Evolutionary conservation across 1,140 invertebrate species (phyloP), one percentile per base, ranked within the genome.

Genomic region (Nebria ingens): DNA sequence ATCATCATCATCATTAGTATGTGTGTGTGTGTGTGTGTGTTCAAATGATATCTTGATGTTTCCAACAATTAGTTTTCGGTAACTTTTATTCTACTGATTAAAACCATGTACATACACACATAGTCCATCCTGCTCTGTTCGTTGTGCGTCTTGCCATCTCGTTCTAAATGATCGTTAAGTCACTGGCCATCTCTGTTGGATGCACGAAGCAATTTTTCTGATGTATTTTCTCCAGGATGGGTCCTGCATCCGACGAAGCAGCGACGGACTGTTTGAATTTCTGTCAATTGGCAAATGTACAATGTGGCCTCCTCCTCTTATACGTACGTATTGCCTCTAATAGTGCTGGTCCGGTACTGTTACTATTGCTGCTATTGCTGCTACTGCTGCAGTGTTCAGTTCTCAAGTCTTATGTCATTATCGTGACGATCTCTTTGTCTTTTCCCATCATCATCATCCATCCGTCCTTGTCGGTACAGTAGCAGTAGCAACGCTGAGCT

Each of bases 91-190:
- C 17, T 45, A 17, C 40, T 45, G 40, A 45, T 45, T 45, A 45
- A 45, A 45, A 45, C 40, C 40, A 17, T 45, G 40, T 45, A 45
- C 6, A 4, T 4, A 12, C 15, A 6, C 4, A 29, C 4, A 6
- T 13, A 29, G 4, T 29, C 25, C 13, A 29, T 29, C 40, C 40
- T 17, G 9, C 15, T 9, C 6, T 45, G 3, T 11, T 9, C 15
- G 40, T n/a, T 34, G 6, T 9, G 6, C n/a, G 25, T 34, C 25
- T n/a, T 9, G n/a, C 25, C 17, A 45, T 45, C 40, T 17, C 17
- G 3, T 9, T 45, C 40, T 45, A 45, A 45, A 45, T 45, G 40
- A 45, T 45, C 40, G 40, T 45, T 45, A 45, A 45, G 9, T 45
- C 9, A 12, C 9, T 17, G 17, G 9, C 40, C 17, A 12, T 45